A percentile compares a stretch with the other conserved stretches of the same genome.
These are phyloP conservation scores for Agrotis segetum DNA, from an alignment of 2,888 invertebrate species.

Conservation along the genomic window DNA sequence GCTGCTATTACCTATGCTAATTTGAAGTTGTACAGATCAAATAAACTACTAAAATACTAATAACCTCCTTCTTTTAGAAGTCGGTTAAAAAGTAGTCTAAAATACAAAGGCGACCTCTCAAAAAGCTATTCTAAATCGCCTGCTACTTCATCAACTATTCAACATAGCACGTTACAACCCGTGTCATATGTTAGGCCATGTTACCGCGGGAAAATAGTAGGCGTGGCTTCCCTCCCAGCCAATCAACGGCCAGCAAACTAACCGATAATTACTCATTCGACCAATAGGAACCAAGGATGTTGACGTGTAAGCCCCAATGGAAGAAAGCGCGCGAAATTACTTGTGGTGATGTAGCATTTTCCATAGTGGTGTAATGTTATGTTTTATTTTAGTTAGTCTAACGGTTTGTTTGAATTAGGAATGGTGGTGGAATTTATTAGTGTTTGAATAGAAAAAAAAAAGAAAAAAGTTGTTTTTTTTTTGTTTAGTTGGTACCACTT, in stretches of 20 bases:
- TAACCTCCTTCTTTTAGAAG: no score
- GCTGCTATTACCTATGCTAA: no score
- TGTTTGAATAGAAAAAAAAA: slow-evolving; percentile 15
- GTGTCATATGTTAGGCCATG: slow-evolving; percentile 74
- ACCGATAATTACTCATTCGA: slow-evolving; percentile 63
- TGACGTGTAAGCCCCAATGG: slow-evolving; percentile 80
- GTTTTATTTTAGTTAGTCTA: slow-evolving; percentile 67
- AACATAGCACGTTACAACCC: slow-evolving; percentile 77
- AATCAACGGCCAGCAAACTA: slow-evolving; percentile 76
- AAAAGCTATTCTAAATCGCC: slow-evolving; percentile 60
- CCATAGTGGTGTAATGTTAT: slow-evolving; percentile 63
- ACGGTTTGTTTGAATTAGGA: slow-evolving; percentile 57
- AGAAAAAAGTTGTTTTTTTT: neutral
- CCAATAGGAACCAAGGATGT: slow-evolving; percentile 76
- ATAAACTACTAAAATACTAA: neutral
- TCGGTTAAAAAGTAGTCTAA: neutral
- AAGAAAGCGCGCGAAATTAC: slow-evolving; percentile 64
- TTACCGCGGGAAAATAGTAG: slow-evolving; percentile 77
- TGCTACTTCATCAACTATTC: slow-evolving; percentile 84
- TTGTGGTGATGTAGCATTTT: slow-evolving; percentile 65
- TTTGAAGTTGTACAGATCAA: no score
- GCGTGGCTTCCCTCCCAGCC: slow-evolving; percentile 77
- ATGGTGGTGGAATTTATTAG: slow-evolving; percentile 22
- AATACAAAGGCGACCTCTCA: slow-evolving; percentile 34
- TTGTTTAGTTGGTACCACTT: neutral